phyloP scores from a whole-genome alignment of 1,140 invertebrate species.

The Drosophila bipectinata region DNA sequence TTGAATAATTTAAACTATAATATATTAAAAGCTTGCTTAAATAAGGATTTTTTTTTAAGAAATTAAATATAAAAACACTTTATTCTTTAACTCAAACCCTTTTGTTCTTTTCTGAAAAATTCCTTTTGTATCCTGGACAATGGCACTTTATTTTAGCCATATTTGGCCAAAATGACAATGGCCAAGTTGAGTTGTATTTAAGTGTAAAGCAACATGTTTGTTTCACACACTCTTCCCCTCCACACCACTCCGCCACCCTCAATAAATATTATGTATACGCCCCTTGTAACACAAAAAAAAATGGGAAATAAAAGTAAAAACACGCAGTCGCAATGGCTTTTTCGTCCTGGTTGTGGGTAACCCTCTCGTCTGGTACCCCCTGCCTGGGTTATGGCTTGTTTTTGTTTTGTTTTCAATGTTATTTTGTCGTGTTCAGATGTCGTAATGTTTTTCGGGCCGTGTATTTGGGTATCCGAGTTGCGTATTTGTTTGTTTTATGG shows the following conservation, averaged over 20 bases:
- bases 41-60: background rate
- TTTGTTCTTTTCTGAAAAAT: background rate
- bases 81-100: background rate
- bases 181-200: slow-evolving; percentile 70
- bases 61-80: background rate
- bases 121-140: slow-evolving; percentile 7
- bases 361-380: slow-evolving; percentile 13
- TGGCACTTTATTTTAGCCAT: slow-evolving; percentile 36
- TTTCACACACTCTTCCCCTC: slow-evolving; percentile 14
- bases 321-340: slow-evolving; percentile 10
- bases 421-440: slow-evolving; percentile 68
- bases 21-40: background rate
- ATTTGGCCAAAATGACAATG: slow-evolving; percentile 50
- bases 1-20: background rate
- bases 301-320: background rate
- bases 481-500: slow-evolving; percentile 79
- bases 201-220: slow-evolving; percentile 73
- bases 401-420: slow-evolving; percentile 28
- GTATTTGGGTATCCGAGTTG: slow-evolving; percentile 16
- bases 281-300: slow-evolving; percentile 21
- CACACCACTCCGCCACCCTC: background rate
- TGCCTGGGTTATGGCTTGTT: slow-evolving; percentile 37
- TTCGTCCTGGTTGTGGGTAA: background rate
- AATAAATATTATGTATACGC: slow-evolving; percentile 40
- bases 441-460: slow-evolving; percentile 57